phyloP scores from a whole-genome alignment of 1,140 invertebrate genomes.

The Battus philenor region DNA sequence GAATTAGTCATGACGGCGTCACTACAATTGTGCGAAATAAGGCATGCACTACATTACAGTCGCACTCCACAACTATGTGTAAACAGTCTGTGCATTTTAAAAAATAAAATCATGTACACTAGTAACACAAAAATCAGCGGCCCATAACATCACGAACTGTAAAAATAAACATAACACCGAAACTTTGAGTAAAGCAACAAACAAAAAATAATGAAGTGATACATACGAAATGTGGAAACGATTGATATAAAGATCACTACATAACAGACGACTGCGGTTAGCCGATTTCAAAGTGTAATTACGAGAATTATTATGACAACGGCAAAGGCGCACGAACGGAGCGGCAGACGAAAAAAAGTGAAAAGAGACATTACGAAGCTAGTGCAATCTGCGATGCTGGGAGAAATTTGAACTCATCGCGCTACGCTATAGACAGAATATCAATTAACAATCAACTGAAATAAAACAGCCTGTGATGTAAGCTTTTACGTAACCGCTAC shows the following conservation, averaged over 20 bases:
- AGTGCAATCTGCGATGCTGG: constrained; percentile 40
- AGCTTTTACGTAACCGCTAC: constrained; percentile 13
- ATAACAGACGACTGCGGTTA: constrained; percentile 27
- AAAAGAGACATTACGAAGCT: constrained; percentile 50
- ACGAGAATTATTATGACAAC: constrained; percentile 43
- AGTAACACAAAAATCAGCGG: constrained; percentile 57
- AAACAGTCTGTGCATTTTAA: constrained; percentile 65
- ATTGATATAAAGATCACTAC: constrained; percentile 30
- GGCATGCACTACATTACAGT: constrained; percentile 70
- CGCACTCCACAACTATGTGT: constrained; percentile 55
- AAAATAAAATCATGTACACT: constrained; percentile 57
- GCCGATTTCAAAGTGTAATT: constrained; percentile 44
- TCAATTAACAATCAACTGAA: constrained; percentile 20
- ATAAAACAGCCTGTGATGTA: constrained; percentile 18
- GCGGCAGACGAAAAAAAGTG: constrained; percentile 66
- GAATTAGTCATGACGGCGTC: constrained; percentile 70
- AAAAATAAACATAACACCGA: constrained; percentile 54
- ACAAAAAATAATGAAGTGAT: constrained; percentile 38
- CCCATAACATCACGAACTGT: constrained; percentile 67
- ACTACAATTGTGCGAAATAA: constrained; percentile 58
- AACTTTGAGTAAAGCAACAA: constrained; percentile 63
- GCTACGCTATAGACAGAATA: constrained; percentile 14
- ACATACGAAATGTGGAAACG: constrained; percentile 39
- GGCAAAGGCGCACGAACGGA: constrained; percentile 46
- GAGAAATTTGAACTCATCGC: constrained; percentile 51